Conservation (phyloP, 1,140 invertebrate genomes). For the Platyscapa corneri region DNA sequence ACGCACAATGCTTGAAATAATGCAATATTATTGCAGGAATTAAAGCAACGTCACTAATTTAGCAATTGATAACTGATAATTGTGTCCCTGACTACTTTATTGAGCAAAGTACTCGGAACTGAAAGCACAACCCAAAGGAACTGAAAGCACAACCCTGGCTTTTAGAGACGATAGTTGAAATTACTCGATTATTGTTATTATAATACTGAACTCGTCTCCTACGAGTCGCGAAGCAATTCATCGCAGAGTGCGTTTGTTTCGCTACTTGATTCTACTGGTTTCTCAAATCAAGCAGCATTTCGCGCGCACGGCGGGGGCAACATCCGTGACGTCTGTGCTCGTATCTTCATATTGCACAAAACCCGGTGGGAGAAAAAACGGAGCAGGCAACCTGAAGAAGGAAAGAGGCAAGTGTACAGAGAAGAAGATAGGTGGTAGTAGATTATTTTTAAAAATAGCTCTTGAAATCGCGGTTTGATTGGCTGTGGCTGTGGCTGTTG, state of each 20-base stretch:
- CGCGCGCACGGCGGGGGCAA: not conserved
- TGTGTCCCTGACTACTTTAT: too few relatives aligned
- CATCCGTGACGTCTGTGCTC: not conserved
- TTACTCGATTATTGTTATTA: too few relatives aligned
- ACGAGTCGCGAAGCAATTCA: not conserved
- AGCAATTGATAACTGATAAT: too few relatives aligned
- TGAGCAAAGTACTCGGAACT: too few relatives aligned
- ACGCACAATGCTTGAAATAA: too few relatives aligned
- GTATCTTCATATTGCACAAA: not conserved
- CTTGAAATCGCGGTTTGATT: conserved; percentile 10
- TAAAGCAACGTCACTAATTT: too few relatives aligned
- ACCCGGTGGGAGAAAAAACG: not conserved
- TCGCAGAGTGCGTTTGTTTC: not conserved
- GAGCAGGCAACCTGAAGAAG: not conserved
- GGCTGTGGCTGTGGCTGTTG: not conserved
- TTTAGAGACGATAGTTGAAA: too few relatives aligned
- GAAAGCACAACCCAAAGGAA: too few relatives aligned
- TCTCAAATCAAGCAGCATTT: not conserved
- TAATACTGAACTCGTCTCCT: too few relatives aligned
- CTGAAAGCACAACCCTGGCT: too few relatives aligned
- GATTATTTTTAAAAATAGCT: conserved; percentile 57
- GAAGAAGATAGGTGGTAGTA: not conserved
- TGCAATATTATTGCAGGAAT: too few relatives aligned
- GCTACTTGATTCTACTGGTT: too few relatives aligned
- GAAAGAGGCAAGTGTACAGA: not conserved